Conservation (phyloP, 2,888 invertebrate genomes). For the Acutogordius australiensis region DNA sequence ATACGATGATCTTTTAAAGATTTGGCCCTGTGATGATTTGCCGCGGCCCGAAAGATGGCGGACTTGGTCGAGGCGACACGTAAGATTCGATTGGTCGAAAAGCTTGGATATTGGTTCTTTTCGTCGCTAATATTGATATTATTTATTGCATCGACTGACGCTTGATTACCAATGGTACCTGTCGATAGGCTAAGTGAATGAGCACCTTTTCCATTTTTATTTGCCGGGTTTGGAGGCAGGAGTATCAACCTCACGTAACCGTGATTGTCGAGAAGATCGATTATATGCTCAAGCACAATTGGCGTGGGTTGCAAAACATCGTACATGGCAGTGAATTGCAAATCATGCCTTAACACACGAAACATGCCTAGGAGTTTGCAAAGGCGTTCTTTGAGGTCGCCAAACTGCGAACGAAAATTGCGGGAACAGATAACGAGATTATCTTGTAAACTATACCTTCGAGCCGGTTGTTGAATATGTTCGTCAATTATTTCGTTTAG, state of each 20-base stretch:
- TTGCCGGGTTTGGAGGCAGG: too few relatives aligned
- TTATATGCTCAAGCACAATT: conserved; percentile 28
- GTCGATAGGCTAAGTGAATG: background rate
- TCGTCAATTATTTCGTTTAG: too few relatives aligned
- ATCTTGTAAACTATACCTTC: too few relatives aligned
- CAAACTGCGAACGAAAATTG: conserved; percentile 46
- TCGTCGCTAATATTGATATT: background rate
- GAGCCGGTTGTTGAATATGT: too few relatives aligned
- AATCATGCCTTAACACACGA: conserved; percentile 39
- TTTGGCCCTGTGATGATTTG: background rate
- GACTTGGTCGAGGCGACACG: background rate
- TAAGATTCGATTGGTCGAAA: background rate
- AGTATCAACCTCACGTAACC: too few relatives aligned
- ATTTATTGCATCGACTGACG: background rate
- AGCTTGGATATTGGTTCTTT: background rate
- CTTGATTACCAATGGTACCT: background rate
- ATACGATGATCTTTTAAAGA: background rate
- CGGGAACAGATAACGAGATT: conserved; percentile 32
- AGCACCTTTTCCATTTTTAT: too few relatives aligned
- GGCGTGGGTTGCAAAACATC: conserved; percentile 21
- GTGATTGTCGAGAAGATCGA: background rate
- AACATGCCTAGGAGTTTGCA: conserved; percentile 51
- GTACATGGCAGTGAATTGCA: conserved; percentile 30
- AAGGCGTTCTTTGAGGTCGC: conserved; percentile 44
- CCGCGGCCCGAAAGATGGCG: too few relatives aligned